Conservation (phyloP, 1,140 invertebrate species). For the Drosophila busckii region DNA sequence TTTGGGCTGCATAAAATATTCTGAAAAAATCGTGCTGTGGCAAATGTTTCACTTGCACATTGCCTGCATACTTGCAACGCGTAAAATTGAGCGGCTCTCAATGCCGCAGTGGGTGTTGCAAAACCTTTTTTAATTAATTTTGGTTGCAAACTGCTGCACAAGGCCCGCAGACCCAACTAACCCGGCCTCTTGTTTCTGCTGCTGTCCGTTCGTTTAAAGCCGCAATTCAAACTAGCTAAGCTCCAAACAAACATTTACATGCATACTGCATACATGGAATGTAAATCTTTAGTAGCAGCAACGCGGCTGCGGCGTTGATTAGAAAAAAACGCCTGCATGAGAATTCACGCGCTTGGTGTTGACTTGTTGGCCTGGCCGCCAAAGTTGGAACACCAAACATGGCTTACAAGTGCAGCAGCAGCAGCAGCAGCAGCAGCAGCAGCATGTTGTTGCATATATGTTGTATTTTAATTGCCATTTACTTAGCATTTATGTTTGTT, state of each 20-base stretch:
- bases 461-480: no score
- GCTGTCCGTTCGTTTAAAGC: background rate
- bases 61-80: no score
- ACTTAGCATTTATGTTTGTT: no score
- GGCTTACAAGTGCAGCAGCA: background rate
- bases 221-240: constrained; percentile 13
- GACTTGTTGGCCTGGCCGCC: constrained; percentile 3
- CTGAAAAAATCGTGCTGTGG: no score
- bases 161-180: constrained; percentile 5
- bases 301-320: constrained; percentile 12
- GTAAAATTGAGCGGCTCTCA: no score
- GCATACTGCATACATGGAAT: no score
- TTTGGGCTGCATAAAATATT: no score
- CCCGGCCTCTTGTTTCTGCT: background rate
- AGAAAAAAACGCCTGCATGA: constrained; percentile 20
- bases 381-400: background rate
- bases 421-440: background rate
- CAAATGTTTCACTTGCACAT: no score
- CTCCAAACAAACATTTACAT: constrained; percentile 1
- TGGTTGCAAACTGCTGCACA: background rate
- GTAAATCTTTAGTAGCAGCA: constrained; percentile 4
- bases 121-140: constrained; percentile 32
- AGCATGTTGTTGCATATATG: no score
- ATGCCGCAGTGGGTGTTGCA: no score
- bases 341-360: constrained; percentile 17